These are phyloP conservation scores for Netelia fuscicornis DNA, from an alignment of 2,888 invertebrate genomes.

Conservation along the genomic window DNA sequence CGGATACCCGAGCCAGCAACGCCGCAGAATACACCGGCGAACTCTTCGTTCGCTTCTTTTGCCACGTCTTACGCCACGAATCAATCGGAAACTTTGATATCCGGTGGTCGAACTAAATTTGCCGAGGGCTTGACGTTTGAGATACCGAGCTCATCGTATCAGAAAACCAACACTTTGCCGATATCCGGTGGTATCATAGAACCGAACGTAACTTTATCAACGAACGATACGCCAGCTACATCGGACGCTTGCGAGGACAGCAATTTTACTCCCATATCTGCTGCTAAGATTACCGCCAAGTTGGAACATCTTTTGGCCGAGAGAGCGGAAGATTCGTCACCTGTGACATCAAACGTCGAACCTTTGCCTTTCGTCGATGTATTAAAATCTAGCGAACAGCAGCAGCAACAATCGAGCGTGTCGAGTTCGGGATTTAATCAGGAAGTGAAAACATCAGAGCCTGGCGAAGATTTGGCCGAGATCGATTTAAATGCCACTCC, in stretches of 20 bases:
- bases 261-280: slow-evolving; percentile 77
- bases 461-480: slow-evolving; percentile 69
- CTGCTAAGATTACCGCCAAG: slow-evolving; percentile 79
- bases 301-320: slow-evolving; percentile 80
- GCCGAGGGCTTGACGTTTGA: slow-evolving; percentile 54
- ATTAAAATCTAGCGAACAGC: slow-evolving; percentile 13
- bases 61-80: slow-evolving; percentile 63
- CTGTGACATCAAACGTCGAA: slow-evolving; percentile 12
- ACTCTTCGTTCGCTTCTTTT: slow-evolving; percentile 75
- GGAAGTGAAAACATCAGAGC: slow-evolving; percentile 29
- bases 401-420: slow-evolving; percentile 9
- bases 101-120: slow-evolving; percentile 23
- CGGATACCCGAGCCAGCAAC: slow-evolving; percentile 78
- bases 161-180: slow-evolving; percentile 30
- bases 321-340: slow-evolving; percentile 72
- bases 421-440: slow-evolving; percentile 7
- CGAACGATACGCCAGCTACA: slow-evolving; percentile 43
- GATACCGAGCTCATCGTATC: slow-evolving; percentile 42
- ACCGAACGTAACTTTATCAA: slow-evolving; percentile 22
- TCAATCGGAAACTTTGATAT: slow-evolving; percentile 28
- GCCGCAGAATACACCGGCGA: slow-evolving; percentile 82
- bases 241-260: slow-evolving; percentile 58
- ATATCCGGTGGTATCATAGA: slow-evolving; percentile 53
- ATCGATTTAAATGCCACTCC: slow-evolving; percentile 69
- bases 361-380: slow-evolving; percentile 5